phyloP scores from a whole-genome alignment of 1,140 invertebrate genomes.

The Leptopilina clavipes region DNA sequence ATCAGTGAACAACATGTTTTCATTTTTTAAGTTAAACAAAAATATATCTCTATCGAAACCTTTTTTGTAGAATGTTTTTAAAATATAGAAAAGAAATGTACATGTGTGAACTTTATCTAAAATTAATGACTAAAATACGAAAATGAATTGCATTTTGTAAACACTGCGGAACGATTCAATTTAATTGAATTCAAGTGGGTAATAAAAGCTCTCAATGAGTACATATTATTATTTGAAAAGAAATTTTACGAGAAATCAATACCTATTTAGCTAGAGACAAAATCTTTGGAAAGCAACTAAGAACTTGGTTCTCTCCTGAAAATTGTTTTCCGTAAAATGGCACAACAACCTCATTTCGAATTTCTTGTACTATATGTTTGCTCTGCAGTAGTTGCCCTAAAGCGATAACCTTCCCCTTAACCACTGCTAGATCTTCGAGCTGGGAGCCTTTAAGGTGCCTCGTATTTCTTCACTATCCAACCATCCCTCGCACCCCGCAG shows the following conservation, averaged over 20 bases:
- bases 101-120: no score
- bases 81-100: no score
- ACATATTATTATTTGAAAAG: background rate
- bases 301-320: background rate
- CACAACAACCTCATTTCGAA: slow-evolving; percentile 9
- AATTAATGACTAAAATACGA: no score
- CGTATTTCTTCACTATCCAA: slow-evolving; percentile 33
- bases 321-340: slow-evolving; percentile 21
- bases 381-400: background rate
- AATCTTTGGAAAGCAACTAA: background rate
- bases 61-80: no score
- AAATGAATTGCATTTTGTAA: no score
- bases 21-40: background rate
- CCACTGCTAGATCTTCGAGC: slow-evolving; percentile 36
- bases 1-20: background rate
- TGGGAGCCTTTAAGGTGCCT: slow-evolving; percentile 30
- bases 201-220: background rate
- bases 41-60: no score
- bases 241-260: background rate
- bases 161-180: no score
- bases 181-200: background rate
- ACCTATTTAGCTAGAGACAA: background rate
- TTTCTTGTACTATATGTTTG: slow-evolving; percentile 28
- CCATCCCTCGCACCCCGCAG: slow-evolving; percentile 37
- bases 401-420: slow-evolving; percentile 21